Percentiles rank a stretch among this genome's conserved stretches.
Conservation (phyloP, 1,140 invertebrate genomes). For the Drosophila jambulina region DNA sequence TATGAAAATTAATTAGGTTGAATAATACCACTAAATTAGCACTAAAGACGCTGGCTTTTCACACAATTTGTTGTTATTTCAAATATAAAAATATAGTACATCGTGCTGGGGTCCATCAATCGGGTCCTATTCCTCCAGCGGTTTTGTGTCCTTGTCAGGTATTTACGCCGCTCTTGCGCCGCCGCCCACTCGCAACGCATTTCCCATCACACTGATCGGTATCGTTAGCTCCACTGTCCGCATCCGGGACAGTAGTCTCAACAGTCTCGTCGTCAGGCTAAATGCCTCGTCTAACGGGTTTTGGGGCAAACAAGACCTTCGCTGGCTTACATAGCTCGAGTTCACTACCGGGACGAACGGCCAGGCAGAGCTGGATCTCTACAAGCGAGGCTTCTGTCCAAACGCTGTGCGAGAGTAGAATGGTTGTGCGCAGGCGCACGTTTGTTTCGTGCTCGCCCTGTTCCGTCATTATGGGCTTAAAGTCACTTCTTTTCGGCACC, state of each 20-base stretch:
- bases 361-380: conserved; percentile 93
- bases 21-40: background rate
- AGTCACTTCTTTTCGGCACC: conserved; percentile 90
- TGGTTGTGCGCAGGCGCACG: conserved; percentile 89
- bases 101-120: background rate
- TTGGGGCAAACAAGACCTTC: conserved; percentile 94
- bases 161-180: conserved; percentile 1
- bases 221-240: background rate
- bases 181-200: background rate
- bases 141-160: conserved; percentile 25
- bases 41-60: background rate
- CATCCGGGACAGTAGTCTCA: background rate
- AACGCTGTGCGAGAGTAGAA: conserved; percentile 95
- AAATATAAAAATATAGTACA: background rate
- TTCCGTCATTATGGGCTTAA: conserved; percentile 86
- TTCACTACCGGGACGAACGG: conserved; percentile 88
- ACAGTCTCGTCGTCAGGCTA: conserved; percentile 75
- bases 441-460: conserved; percentile 86
- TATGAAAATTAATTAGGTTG: background rate
- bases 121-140: background rate
- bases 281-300: conserved; percentile 93
- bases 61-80: background rate
- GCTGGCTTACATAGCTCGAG: conserved; percentile 96
- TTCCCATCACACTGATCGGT: background rate
- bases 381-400: conserved; percentile 96